Percentiles rank a stretch among this genome's conserved stretches.
Conservation (phyloP, 2,888 invertebrate species). For the Germaria angustata region DNA sequence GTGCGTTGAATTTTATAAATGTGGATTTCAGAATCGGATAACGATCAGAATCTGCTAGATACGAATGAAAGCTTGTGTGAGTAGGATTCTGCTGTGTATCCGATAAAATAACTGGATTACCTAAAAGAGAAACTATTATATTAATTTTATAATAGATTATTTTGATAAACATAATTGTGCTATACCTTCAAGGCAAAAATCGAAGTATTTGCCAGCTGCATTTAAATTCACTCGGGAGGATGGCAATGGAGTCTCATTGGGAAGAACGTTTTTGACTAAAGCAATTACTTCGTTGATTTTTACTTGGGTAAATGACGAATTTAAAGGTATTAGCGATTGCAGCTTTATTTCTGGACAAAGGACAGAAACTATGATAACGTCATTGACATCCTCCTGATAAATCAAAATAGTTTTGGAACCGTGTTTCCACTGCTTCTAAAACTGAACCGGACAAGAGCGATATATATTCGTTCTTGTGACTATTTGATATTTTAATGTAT, state of each 20-base stretch:
- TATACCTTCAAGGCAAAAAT: conserved; percentile 5
- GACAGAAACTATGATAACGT: background rate
- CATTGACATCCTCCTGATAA: background rate
- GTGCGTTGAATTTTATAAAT: conserved; percentile 7
- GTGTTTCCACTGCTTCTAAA: background rate
- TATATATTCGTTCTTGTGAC: background rate
- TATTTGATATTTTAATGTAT: background rate
- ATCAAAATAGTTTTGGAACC: conserved; percentile 5
- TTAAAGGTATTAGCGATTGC: background rate
- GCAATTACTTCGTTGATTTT: background rate
- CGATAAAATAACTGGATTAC: background rate
- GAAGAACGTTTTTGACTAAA: background rate
- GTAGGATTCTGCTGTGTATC: background rate
- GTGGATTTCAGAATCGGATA: background rate
- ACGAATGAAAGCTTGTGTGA: background rate
- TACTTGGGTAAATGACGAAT: background rate
- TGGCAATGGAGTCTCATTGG: conserved; percentile 4
- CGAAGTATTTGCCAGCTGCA: background rate
- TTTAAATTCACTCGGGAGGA: background rate
- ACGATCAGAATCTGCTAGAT: background rate
- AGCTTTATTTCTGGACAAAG: background rate
- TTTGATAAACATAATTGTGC: conserved; percentile 1
- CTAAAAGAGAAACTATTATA: background rate
- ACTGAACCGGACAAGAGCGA: conserved; percentile 7
- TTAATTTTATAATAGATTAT: background rate